Base-by-base conservation (phyloP, 2,113 vertebrate genomes). In the Colinus virginianus region DNA sequence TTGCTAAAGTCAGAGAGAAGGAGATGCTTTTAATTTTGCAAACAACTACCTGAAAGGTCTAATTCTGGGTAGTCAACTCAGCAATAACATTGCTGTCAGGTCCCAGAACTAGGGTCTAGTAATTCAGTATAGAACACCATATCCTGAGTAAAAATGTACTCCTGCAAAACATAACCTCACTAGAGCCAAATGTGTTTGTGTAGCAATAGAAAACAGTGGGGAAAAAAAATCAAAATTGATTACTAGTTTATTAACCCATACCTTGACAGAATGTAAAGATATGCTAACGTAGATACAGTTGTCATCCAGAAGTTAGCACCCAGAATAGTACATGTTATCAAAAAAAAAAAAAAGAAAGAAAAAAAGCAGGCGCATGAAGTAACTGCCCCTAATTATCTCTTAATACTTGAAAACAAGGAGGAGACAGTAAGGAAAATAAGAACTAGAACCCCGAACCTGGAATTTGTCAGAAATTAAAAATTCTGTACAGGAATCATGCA, bases 311-410 rank as follows among this genome's bases (percentile, higher is more conserved):
- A 26, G 6, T 46, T 46, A 67, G n/a, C 14, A 43, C 8, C 11
- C 25, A 32, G 72, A 61, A 46, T 10, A 34, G 6, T 14, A 46
- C 7, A 74, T 7, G 20, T 21, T 38, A 25, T 45, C 7, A 21
- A 8, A 23, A 9, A 2, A 7, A 5, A 2, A 34, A 40, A 20
- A 49, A 17, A 28, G 0, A 2, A 8, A 9, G 1, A 7, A 5
- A 2, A 34, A 40, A 25, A 49, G 23, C 12, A 30, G 16, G 28
- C 22, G 36, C 30, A n/a, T 18, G 30, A 28, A 1, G 1, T 38
- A 8, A 10, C 2, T 51, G 25, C 8, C n/a, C 23, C 10, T 40
- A 70, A 71, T 48, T 49, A 26, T 58, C 12, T 26, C 38, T 15
- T 66, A 40, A 34, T 51, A 18, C 64, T 51, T 45, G 18, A 78